Base-by-base conservation (phyloP, 1,140 invertebrate genomes). In the Zaprionus capensis region DNA sequence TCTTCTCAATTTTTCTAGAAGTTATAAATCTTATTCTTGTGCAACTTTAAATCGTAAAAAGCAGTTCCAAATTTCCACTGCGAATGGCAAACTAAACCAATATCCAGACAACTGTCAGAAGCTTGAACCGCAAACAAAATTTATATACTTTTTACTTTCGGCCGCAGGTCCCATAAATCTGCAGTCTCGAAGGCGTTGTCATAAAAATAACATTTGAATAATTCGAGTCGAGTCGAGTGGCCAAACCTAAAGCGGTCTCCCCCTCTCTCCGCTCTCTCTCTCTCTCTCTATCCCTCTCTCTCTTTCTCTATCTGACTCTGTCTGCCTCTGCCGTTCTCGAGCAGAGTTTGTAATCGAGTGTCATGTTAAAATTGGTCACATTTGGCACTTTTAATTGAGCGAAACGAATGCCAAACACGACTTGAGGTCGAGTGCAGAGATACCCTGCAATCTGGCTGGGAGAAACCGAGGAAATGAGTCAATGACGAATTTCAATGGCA, bases 311-410 rank as follows among this genome's bases (percentile, higher is more conserved):
- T 22, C 34, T 31, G 15, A 41, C 44, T 12, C 44, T 22, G 14
- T 41, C 41, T 65, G 38, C 51, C 31, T 34, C 31, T 34, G 9
- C 31, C 9, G 31, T 34, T 34, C 31, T 28, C 31, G n/a, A 22
- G 12, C 56, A 53, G 67, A 76, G 78, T 69, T 77, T 70, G 82
- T 76, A 80, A 83, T 83, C 81, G 81, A 85, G 69, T 85, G 82
- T 83, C 81, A 78, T 81, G 81, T 80, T 78, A 53, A 67, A 71
- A 76, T 76, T 78, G 80, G 77, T 80, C 69, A 72, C 74, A 78
- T 81, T 87, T 87, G 81, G 73, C 85, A 81, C 81, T 72, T 76
- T 79, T 73, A 87, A 87, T 88, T 87, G 78, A 78, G 84, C 78
- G 81, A 59, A 73, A 71, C 84, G 81, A 88, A 90, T 87, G 81